Evolutionary conservation across 2,797 vertebrate genomes (phyloP), one percentile per base, ranked within the genome.

Genomic region (Falco cherrug): DNA sequence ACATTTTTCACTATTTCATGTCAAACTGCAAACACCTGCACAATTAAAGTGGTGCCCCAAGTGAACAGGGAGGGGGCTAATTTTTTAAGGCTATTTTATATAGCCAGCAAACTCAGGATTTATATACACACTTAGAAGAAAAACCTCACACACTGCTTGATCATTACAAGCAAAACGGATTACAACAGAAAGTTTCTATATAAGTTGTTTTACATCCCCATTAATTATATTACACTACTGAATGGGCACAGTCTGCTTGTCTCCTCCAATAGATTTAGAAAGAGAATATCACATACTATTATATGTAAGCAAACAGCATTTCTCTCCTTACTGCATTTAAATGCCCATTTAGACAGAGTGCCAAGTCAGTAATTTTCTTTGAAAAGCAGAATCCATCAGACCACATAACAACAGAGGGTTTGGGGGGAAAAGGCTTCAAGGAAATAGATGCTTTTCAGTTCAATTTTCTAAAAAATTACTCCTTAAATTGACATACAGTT

Each of bases 341-440:
- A 95, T 89, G 92, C 81, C 95, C 94, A 60, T 77, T 96, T 91
- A 87, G 80, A 71, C 68, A 76, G 48, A 39, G 54, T 33, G 94
- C 95, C 86, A 96, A 97, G 92, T 96, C 95, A 86, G 96, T 80
- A 64, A 86, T 96, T 53, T 89, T 19, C 73, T 73, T 63, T 73
- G 82, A 90, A 96, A 94, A 94, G 87, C 69, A 95, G 94, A 96
- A 96, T 96, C 96, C 97, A 97, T 97, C 96, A 87, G 94, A 81
- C 95, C 83, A 64, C 80, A 70, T 70, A 96, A 96, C 73, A 89
- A 85, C 37, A 45, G 75, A 59, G 37, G 37, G 37, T 6, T 39
- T 74, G 43, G 69, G 43, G 57, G 45, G 19, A 3, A 31, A 73
- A 50, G 21, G 56, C 83, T 87, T 71, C 39, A 68, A 71, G 87